phyloP scores from a whole-genome alignment of 2,888 invertebrate species.

The Anagyrus pseudococci region DNA sequence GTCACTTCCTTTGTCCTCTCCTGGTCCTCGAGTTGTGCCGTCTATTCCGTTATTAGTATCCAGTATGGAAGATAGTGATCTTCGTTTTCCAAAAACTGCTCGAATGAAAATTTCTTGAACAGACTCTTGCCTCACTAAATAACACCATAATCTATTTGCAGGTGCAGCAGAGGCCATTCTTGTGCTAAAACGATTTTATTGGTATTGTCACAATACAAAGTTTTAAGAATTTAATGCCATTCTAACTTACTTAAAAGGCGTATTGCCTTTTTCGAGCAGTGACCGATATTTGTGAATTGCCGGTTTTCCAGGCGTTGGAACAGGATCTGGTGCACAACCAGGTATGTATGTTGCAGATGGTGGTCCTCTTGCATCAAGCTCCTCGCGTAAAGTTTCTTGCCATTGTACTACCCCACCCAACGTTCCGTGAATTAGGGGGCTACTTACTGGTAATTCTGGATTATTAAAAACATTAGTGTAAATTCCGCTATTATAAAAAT shows the following conservation, averaged over 20 bases:
- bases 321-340: slow-evolving; percentile 84
- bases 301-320: slow-evolving; percentile 67
- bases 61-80: slow-evolving; percentile 66
- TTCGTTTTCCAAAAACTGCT: slow-evolving; percentile 88
- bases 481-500: not conserved
- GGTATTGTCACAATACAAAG: too few relatives aligned
- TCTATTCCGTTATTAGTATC: slow-evolving; percentile 57
- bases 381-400: slow-evolving; percentile 82
- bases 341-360: slow-evolving; percentile 88
- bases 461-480: slow-evolving; percentile 14
- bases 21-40: slow-evolving; percentile 52
- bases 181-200: slow-evolving; percentile 61
- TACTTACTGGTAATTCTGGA: slow-evolving; percentile 90
- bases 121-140: slow-evolving; percentile 87
- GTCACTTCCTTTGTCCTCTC: slow-evolving; percentile 58
- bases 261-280: slow-evolving; percentile 90
- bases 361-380: slow-evolving; percentile 78
- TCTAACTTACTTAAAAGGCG: slow-evolving; percentile 83
- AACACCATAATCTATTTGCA: slow-evolving; percentile 89
- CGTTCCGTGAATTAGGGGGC: slow-evolving; percentile 90
- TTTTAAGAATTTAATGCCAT: not conserved
- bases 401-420: slow-evolving; percentile 86
- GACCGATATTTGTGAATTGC: slow-evolving; percentile 93
- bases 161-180: slow-evolving; percentile 75
- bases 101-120: slow-evolving; percentile 95